Evolutionary conservation across 2,113 vertebrate species (phyloP), one percentile per base, ranked within the genome.

Genomic region (Gymnobelideus leadbeateri): DNA sequence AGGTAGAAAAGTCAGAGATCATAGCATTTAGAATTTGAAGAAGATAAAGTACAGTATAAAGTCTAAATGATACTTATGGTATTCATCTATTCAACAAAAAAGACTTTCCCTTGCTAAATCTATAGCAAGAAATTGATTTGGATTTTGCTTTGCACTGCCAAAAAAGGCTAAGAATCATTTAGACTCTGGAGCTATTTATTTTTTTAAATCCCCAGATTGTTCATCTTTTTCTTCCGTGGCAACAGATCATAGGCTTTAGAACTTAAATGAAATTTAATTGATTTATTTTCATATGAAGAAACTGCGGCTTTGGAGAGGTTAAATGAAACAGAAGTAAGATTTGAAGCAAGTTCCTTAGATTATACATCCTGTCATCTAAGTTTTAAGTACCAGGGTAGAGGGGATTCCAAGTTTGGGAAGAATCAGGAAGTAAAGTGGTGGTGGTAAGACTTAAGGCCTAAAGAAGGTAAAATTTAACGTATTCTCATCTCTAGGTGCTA

Each of bases 21-120:
- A 12, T 7, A 24, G 49, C 12, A 55, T 23, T 12, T 43, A 26
- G 28, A 10, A 2, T 28, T 31, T 28, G 24, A 43, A 61, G 90
- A n/a, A 7, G 9, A 6, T 9, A 8, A 26, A 50, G 31, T 43
- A 90, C 14, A 2, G 4, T 0, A 0, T 52, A 3, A 47, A 28
- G 68, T 89, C 77, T 53, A 10, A 89, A 43, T 49, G 50, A 26
- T 23, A 89, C 28, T 24, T 54, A 16, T 54, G 53, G 4, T 57
- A 57, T 57, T 57, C 55, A 57, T 28, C 26, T 9, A 68, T 68
- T 68, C 57, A 14, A 3, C 57, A 12, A 68, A 37, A 68, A 37
- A 53, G n/a, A 47, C 93, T 51, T 51, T 3, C 19, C 2, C 23
- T n/a, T 26, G 43, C 92, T 8, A 8, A 8, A 25, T 9, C 50